phyloP scores from a whole-genome alignment of 2,888 invertebrate genomes.

The Unio pictorum region DNA sequence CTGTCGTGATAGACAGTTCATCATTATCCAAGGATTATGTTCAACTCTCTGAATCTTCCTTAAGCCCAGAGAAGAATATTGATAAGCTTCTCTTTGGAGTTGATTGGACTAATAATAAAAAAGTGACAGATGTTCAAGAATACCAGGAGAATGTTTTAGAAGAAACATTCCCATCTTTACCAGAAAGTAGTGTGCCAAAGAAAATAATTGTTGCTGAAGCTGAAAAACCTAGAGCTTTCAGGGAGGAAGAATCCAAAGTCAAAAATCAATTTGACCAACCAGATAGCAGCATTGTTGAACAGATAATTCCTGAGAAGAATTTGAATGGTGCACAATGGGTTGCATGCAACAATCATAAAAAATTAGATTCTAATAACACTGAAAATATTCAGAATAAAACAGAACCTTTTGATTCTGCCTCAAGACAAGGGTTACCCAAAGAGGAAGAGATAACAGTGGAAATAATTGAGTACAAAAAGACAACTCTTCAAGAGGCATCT shows the following conservation, averaged over 20 bases:
- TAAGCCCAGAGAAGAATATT: too few relatives aligned
- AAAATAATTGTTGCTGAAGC: conserved; percentile 2
- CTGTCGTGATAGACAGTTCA: background rate
- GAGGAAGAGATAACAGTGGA: conserved; percentile 4
- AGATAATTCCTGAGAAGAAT: too few relatives aligned
- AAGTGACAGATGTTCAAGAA: too few relatives aligned
- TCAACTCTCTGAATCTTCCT: too few relatives aligned
- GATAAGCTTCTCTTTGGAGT: too few relatives aligned
- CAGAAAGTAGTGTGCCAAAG: conserved; percentile 2
- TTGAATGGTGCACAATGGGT: too few relatives aligned
- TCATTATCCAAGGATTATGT: too few relatives aligned
- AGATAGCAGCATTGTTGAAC: conserved; percentile 1
- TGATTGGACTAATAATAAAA: too few relatives aligned
- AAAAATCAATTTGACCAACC: conserved; percentile 4
- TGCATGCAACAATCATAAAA: background rate
- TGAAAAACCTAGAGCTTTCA: conserved; percentile 2
- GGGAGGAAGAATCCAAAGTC: conserved; percentile 1
- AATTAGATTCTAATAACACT: background rate
- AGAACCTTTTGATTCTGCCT: background rate
- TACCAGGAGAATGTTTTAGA: background rate
- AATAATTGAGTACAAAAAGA: background rate
- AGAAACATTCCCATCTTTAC: background rate
- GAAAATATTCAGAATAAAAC: conserved; percentile 1
- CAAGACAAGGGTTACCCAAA: background rate
- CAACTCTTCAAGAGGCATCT: conserved; percentile 2